A percentile compares a stretch with the other conserved stretches of the same genome.
These are phyloP conservation scores for Ellobium chinense DNA, from an alignment of 2,888 invertebrate genomes.

Conservation along the genomic window DNA sequence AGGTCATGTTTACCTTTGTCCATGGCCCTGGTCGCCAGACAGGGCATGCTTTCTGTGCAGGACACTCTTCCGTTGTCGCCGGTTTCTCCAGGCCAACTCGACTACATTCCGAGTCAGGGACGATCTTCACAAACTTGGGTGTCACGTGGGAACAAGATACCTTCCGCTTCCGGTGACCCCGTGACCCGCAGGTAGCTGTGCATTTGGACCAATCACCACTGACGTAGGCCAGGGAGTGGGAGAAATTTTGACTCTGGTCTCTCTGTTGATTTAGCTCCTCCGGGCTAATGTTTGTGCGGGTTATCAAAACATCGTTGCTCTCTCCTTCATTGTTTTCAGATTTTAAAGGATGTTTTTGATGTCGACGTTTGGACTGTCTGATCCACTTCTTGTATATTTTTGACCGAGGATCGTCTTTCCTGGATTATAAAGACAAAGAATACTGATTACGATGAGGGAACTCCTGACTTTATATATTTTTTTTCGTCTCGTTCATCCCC, in stretches of 20 bases:
- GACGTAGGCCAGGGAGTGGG: slow-evolving; percentile 54
- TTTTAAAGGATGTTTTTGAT: background rate
- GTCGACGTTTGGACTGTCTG: background rate
- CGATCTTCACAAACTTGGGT: slow-evolving; percentile 85
- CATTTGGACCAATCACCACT: slow-evolving; percentile 90
- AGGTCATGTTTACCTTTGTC: slow-evolving; percentile 56
- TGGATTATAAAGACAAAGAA: background rate
- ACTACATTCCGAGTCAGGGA: slow-evolving; percentile 60
- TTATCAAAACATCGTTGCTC: background rate
- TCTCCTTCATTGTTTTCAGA: background rate
- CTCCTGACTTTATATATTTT: background rate
- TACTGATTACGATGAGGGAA: background rate
- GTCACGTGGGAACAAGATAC: slow-evolving; percentile 83
- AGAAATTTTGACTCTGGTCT: slow-evolving; percentile 32
- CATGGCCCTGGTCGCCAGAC: slow-evolving; percentile 61
- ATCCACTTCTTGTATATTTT: slow-evolving; percentile 24
- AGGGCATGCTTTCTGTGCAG: slow-evolving; percentile 60
- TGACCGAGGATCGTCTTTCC: slow-evolving; percentile 21
- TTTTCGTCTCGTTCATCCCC: background rate
- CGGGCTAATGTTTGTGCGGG: background rate
- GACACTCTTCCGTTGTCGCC: slow-evolving; percentile 56
- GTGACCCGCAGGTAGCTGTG: slow-evolving; percentile 89
- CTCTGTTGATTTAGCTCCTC: slow-evolving; percentile 22
- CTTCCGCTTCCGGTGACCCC: slow-evolving; percentile 86
- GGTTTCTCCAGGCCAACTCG: slow-evolving; percentile 59